Evolutionary conservation across 2,888 invertebrate species (phyloP).

Genomic region (Caenorhabditis sp.): DNA sequence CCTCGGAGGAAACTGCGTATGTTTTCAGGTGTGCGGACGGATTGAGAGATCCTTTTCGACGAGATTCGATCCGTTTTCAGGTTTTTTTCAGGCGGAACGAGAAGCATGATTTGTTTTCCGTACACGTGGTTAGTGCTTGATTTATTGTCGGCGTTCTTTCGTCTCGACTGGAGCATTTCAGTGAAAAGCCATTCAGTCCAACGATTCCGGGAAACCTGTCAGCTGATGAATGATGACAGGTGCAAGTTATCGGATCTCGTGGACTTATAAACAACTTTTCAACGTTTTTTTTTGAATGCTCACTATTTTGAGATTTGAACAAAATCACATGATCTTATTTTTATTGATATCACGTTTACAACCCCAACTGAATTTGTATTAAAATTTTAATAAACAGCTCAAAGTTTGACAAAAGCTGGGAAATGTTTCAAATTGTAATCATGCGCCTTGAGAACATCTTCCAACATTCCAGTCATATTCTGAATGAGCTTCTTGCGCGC

Average conservation of each 20-base stretch:
- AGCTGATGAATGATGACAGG: not conserved
- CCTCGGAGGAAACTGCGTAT: no score
- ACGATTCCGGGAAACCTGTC: not conserved
- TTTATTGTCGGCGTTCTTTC: not conserved
- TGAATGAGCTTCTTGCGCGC: not conserved
- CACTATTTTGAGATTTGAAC: no score
- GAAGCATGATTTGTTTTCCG: not conserved
- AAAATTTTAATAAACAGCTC: not conserved
- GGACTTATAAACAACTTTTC: not conserved
- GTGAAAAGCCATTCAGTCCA: not conserved
- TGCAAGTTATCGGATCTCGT: not conserved
- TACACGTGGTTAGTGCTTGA: not conserved
- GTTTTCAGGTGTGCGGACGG: no score
- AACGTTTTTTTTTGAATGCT: not conserved
- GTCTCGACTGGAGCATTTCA: not conserved
- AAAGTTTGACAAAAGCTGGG: slow-evolving; percentile 13
- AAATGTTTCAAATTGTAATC: slow-evolving; percentile 30
- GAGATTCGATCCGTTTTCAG: no score
- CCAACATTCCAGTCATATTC: slow-evolving; percentile 29
- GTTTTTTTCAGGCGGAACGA: no score
- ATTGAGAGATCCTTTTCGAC: no score
- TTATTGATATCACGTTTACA: no score
- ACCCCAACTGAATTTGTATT: no score
- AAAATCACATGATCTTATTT: no score
- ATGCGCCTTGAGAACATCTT: slow-evolving; percentile 31